Base-by-base conservation (phyloP, 2,797 vertebrate species). In the Cyprinella venusta region DNA sequence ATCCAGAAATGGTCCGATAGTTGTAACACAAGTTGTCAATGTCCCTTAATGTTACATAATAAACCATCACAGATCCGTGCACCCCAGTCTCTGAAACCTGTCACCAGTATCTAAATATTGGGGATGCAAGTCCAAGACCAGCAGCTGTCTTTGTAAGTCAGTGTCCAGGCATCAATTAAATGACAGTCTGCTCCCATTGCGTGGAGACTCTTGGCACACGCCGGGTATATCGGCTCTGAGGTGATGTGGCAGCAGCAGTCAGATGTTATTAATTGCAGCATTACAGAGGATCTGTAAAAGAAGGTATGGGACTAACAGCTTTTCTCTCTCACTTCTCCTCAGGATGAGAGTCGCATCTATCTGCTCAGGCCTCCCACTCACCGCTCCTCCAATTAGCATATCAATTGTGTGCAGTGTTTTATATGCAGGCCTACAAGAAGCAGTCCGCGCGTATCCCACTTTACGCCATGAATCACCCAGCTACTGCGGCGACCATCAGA, bases 311-410 rank as follows among this genome's bases (percentile, higher is more conserved):
- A 86, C 82, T 42, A 87, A 86, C 71, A 70, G 79, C 86, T 69
- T 80, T 76, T 85, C 86, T 82, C 40, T 59, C 52, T 19, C 70
- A 63, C 69, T 70, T 77, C 68, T 84, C 82, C 71, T 82, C 81
- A 48, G 70, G 59, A 70, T 84, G 79, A 64, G 79, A 78, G 64
- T 63, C 74, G 10, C 50, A 77, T 88, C 48, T 54, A 89, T 86
- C 89, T 90, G 89, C 89, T 90, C 90, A 92, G 88, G 93, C 93
- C 93, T 89, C 94, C 94, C 91, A 92, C 93, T 87, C 79, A 85
- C 90, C 88, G 88, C 90, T 91, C 89, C 90, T 93, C 88, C 91
- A 91, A 94, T 94, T 94, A 93, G 90, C 92, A 93, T 93, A 92
- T 94, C 90, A 93, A 91, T 92, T 92, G 89, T 90, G 91, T 86